Percentiles rank a stretch among this genome's conserved stretches.
Evolutionary conservation across 2,888 invertebrate genomes (phyloP).

Genomic region (Synergus japonicus): DNA sequence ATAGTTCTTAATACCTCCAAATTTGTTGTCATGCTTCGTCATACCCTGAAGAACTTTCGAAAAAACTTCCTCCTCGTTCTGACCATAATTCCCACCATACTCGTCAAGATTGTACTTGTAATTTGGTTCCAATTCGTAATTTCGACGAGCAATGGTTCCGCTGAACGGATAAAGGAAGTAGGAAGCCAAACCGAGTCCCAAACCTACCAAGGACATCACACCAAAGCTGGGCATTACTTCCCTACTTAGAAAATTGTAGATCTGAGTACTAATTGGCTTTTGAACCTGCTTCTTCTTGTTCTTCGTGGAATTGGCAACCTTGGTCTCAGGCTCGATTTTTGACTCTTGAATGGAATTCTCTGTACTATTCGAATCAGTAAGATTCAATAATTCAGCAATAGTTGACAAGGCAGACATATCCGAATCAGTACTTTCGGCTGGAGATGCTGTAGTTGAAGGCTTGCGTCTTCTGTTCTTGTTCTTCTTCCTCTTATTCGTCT

Average conservation of each 20-base stretch:
- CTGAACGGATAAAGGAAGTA: constrained; percentile 88
- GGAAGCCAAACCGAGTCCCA: constrained; percentile 87
- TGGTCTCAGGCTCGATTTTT: constrained; percentile 74
- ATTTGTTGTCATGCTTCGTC: constrained; percentile 74
- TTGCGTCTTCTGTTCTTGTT: constrained; percentile 81
- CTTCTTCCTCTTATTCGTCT: constrained; percentile 78
- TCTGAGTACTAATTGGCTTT: constrained; percentile 85
- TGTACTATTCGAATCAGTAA: constrained; percentile 29
- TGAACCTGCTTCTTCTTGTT: constrained; percentile 80
- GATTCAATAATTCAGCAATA: constrained; percentile 41
- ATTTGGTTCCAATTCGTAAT: constrained; percentile 79
- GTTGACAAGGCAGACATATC: constrained; percentile 61
- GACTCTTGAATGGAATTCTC: constrained; percentile 72
- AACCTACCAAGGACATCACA: constrained; percentile 84
- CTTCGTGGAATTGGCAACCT: constrained; percentile 75
- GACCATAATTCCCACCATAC: constrained; percentile 83
- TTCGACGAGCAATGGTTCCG: constrained; percentile 81
- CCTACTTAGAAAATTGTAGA: constrained; percentile 87
- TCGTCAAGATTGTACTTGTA: constrained; percentile 85
- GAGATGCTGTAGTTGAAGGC: constrained; percentile 75
- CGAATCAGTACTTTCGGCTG: constrained; percentile 55
- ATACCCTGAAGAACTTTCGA: constrained; percentile 87
- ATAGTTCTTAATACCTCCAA: constrained; percentile 42
- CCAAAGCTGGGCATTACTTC: constrained; percentile 91
- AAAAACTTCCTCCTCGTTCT: constrained; percentile 87